Percentiles rank a stretch among this genome's conserved stretches.
These are phyloP conservation scores for Urocitellus parryii DNA, from an alignment of 2,113 vertebrate species.

Conservation along the genomic window DNA sequence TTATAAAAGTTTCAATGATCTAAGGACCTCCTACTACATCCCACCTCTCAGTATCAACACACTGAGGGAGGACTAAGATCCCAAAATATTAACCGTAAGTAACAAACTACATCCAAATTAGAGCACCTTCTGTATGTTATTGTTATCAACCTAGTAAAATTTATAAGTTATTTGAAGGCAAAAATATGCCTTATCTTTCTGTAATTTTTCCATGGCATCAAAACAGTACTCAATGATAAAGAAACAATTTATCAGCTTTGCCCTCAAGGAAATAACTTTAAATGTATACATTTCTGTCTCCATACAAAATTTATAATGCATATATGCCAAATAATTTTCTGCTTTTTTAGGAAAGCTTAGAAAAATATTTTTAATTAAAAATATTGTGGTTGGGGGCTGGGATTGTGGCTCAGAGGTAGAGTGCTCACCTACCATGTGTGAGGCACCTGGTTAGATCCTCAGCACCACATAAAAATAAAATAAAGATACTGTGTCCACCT, in stretches of 20 bases:
- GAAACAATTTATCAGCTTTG: background rate
- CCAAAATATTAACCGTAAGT: background rate
- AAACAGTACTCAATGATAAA: slow-evolving; percentile 7
- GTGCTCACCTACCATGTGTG: too few species aligned
- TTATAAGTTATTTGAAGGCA: background rate
- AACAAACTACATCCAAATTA: background rate
- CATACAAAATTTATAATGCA: background rate
- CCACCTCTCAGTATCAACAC: background rate
- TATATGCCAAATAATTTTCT: background rate
- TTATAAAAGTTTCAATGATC: background rate
- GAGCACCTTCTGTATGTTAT: background rate
- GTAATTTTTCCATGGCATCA: background rate
- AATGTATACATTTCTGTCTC: background rate
- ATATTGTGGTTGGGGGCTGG: background rate
- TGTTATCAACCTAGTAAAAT: background rate
- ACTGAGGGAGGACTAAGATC: background rate
- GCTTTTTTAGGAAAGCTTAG: background rate
- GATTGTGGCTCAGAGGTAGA: too few species aligned
- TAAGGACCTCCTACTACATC: background rate
- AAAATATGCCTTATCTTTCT: background rate
- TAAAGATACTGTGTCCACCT: too few species aligned
- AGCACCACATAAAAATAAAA: too few species aligned
- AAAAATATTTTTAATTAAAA: background rate
- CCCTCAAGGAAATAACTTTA: slow-evolving; percentile 33
- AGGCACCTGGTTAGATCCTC: too few species aligned